Percentiles rank a stretch among this genome's conserved stretches.
Evolutionary conservation across 1,140 invertebrate genomes (phyloP).

Genomic region (Achroia grisella): DNA sequence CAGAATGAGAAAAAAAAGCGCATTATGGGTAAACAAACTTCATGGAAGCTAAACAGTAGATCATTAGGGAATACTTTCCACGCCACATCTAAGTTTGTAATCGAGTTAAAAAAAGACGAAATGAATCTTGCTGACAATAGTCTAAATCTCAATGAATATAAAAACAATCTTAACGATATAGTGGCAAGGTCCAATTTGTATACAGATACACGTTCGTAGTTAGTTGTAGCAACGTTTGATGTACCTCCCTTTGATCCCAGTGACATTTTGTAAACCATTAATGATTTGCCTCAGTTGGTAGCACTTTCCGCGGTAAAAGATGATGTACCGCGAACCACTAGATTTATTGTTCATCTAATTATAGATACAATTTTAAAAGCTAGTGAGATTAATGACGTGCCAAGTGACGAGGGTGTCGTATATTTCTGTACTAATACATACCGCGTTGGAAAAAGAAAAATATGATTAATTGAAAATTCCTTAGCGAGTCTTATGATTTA

Average conservation of each 20-base stretch:
- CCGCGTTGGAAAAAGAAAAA: not conserved
- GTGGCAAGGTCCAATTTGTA: constrained; percentile 6
- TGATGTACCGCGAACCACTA: constrained; percentile 23
- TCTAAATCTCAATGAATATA: constrained; percentile 9
- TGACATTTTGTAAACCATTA: constrained; percentile 52
- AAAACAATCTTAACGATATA: constrained; percentile 14
- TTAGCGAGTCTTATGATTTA: not conserved
- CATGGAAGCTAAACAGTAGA: constrained; percentile 20
- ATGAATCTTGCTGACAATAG: constrained; percentile 22
- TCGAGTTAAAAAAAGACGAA: constrained; percentile 39
- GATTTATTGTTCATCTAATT: constrained; percentile 39
- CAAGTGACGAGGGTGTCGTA: constrained; percentile 2
- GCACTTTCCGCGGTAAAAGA: constrained; percentile 21
- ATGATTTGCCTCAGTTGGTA: constrained; percentile 46
- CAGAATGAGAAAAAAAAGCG: not conserved
- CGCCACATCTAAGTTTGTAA: constrained; percentile 39
- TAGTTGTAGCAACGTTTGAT: constrained; percentile 45
- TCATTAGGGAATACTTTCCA: constrained; percentile 37
- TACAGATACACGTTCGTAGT: constrained; percentile 26
- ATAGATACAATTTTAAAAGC: constrained; percentile 35
- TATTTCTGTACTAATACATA: not conserved
- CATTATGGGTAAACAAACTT: not conserved
- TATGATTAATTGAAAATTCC: constrained; percentile 4
- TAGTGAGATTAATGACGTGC: constrained; percentile 30
- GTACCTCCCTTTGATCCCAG: constrained; percentile 50